These are phyloP conservation scores for Alfaro cultratus DNA, from an alignment of 2,797 vertebrate genomes.

Conservation along the genomic window DNA sequence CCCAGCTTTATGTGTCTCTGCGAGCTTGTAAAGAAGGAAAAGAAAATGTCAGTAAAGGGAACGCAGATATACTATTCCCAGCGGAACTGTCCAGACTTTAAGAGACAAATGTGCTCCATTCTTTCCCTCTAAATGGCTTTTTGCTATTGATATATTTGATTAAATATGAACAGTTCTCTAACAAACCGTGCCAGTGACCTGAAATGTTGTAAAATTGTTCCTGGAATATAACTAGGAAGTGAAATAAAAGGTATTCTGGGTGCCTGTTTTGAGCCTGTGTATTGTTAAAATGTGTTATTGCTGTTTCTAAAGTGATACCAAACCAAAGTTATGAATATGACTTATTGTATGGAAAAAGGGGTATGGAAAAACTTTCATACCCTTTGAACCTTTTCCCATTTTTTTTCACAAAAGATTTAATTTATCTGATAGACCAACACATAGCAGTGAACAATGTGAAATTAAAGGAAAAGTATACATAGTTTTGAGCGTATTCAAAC, in stretches of 20 bases:
- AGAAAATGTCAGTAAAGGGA: slow-evolving; percentile 71
- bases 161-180: slow-evolving; percentile 72
- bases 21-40: slow-evolving; percentile 74
- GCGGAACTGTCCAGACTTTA: slow-evolving; percentile 60
- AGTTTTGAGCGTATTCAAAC: not conserved
- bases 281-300: slow-evolving; percentile 55
- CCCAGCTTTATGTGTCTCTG: slow-evolving; percentile 71
- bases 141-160: slow-evolving; percentile 72
- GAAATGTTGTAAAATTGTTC: slow-evolving; percentile 69
- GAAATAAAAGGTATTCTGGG: slow-evolving; percentile 66
- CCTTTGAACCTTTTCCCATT: not conserved
- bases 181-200: slow-evolving; percentile 65
- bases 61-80: slow-evolving; percentile 69
- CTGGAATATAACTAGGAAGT: slow-evolving; percentile 77
- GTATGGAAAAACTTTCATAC: not conserved
- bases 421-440: not conserved
- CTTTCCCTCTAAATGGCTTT: slow-evolving; percentile 41
- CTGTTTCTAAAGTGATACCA: slow-evolving; percentile 40
- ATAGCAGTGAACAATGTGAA: not conserved
- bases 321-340: slow-evolving; percentile 42
- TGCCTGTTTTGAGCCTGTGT: slow-evolving; percentile 48
- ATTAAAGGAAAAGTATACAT: not conserved
- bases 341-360: slow-evolving; percentile 21
- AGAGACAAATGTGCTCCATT: slow-evolving; percentile 62
- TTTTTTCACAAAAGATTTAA: not conserved